These are phyloP conservation scores for Camelus bactrianus DNA, from an alignment of 2,113 vertebrate species.

Conservation along the genomic window DNA sequence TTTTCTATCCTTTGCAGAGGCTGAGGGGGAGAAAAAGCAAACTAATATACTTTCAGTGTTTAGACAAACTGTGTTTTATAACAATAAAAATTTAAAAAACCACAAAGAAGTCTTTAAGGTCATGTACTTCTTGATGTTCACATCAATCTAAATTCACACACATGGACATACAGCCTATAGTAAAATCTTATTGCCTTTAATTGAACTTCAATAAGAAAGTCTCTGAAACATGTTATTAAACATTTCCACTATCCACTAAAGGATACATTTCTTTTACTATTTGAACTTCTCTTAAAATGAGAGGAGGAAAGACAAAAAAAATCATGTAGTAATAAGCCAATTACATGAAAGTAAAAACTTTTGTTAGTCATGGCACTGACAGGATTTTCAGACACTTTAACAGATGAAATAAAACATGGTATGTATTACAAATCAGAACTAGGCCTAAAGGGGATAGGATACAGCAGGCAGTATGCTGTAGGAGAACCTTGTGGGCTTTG, in stretches of 20 bases:
- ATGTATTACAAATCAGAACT: background rate
- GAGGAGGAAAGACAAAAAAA: background rate
- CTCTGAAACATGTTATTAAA: constrained; percentile 51
- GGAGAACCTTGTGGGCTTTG: background rate
- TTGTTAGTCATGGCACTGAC: background rate
- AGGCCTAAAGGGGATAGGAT: background rate
- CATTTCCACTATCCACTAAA: background rate
- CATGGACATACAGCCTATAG: background rate
- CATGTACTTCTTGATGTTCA: constrained; percentile 46
- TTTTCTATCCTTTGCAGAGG: constrained; percentile 99
- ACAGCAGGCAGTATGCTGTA: background rate
- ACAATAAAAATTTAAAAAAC: background rate
- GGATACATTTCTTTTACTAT: constrained; percentile 24
- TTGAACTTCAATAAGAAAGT: background rate
- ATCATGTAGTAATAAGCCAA: background rate
- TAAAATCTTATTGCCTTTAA: constrained; percentile 19
- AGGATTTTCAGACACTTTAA: constrained; percentile 39
- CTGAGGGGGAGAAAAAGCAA: constrained; percentile 80
- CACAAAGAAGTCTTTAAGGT: constrained; percentile 4
- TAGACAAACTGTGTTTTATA: background rate
- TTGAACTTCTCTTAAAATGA: constrained; percentile 43
- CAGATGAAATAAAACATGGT: background rate
- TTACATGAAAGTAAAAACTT: background rate
- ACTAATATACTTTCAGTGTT: constrained; percentile 10
- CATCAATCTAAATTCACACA: constrained; percentile 49